phyloP scores from a whole-genome alignment of 2,888 invertebrate genomes.

The Metacarcinus magister region DNA sequence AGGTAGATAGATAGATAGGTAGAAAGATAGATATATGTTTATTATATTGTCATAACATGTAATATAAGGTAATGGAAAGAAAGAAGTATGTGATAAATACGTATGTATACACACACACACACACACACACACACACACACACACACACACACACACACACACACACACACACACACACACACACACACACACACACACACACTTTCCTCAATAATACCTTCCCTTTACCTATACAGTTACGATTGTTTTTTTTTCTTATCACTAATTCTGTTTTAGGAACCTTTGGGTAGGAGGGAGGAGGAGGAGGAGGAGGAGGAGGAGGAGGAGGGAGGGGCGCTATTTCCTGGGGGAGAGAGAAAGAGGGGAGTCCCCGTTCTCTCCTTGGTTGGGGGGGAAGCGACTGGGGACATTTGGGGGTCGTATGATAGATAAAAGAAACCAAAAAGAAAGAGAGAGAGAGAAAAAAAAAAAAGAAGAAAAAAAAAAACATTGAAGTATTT shows the following conservation, averaged over 20 bases:
- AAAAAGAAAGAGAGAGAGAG: background rate
- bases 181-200: slow-evolving; percentile 14
- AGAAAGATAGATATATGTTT: too few species aligned
- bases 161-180: slow-evolving; percentile 1
- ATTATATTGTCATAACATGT: too few species aligned
- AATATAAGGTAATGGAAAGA: background rate
- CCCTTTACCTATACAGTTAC: background rate
- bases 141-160: background rate
- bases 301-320: background rate
- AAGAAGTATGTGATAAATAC: background rate
- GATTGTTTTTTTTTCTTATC: background rate
- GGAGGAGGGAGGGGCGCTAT: slow-evolving; percentile 7
- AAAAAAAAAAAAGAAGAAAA: background rate
- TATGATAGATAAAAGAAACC: background rate
- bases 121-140: background rate
- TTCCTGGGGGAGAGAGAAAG: slow-evolving; percentile 33
- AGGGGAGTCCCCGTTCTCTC: slow-evolving; percentile 17
- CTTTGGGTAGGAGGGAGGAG: background rate
- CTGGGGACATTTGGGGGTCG: background rate
- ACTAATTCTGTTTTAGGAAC: background rate
- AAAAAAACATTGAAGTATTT: background rate
- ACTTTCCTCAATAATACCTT: background rate
- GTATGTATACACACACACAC: background rate
- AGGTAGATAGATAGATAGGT: too few species aligned
- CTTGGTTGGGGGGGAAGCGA: background rate